A percentile compares a stretch with the other conserved stretches of the same genome.
phyloP scores from a whole-genome alignment of 2,888 invertebrate species.

The Erebia epiphron region DNA sequence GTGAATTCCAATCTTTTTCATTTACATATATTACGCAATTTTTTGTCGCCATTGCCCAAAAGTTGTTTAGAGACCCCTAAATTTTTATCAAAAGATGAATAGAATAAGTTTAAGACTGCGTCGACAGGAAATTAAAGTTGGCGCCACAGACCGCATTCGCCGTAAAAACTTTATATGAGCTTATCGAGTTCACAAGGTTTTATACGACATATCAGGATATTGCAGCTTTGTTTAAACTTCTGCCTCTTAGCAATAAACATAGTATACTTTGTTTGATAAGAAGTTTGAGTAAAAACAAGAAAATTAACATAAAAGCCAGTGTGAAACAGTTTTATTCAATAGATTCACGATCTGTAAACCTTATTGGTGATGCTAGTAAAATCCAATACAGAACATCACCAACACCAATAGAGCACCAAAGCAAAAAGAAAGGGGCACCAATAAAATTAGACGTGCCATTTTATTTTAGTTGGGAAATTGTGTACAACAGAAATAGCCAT shows the following conservation, averaged over 20 bases:
- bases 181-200: conserved; percentile 7
- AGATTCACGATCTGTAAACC: not conserved
- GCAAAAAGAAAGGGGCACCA: too few relatives aligned
- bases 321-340: not conserved
- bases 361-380: not conserved
- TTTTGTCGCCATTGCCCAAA: not conserved
- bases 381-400: too few relatives aligned
- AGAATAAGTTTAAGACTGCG: conserved; percentile 16
- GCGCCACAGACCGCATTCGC: conserved; percentile 14
- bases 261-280: not conserved
- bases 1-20: not conserved
- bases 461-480: too few relatives aligned
- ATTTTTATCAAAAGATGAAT: conserved; percentile 5
- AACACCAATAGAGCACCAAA: too few relatives aligned
- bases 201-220: conserved; percentile 23
- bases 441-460: too few relatives aligned
- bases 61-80: not conserved
- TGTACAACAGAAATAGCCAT: too few relatives aligned
- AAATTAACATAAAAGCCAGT: not conserved
- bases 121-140: conserved; percentile 26
- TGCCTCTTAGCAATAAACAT: conserved; percentile 4
- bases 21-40: not conserved
- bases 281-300: not conserved
- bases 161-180: conserved; percentile 23
- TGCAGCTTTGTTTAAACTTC: conserved; percentile 19